Percentiles rank a stretch among this genome's conserved stretches.
Conservation (phyloP, 2,888 invertebrate species). For the Exephanes ischioxanthus region DNA sequence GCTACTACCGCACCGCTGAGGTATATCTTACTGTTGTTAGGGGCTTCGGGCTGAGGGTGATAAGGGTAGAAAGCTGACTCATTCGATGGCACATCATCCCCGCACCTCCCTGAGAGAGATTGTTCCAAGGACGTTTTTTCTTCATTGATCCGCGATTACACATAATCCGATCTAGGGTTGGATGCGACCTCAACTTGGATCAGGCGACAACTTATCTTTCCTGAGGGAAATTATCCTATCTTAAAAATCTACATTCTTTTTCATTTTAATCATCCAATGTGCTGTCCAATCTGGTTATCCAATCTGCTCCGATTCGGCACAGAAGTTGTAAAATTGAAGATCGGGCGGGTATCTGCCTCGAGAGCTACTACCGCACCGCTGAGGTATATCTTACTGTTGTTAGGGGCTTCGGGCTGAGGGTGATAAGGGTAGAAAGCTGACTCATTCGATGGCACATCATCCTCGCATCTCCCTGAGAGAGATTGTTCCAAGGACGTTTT, state of each 20-base stretch:
- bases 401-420: conserved; percentile 47
- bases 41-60: conserved; percentile 42
- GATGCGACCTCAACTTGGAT: neutral
- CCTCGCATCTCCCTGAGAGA: neutral
- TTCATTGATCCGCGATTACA: conserved; percentile 9
- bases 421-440: conserved; percentile 31
- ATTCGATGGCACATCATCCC: conserved; percentile 16
- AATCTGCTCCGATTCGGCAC: too few species aligned
- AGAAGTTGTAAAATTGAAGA: too few species aligned
- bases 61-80: conserved; percentile 46
- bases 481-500: conserved; percentile 11
- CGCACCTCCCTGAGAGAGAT: neutral
- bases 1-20: conserved; percentile 37
- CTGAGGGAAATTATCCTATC: too few species aligned
- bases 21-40: conserved; percentile 41
- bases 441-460: conserved; percentile 41
- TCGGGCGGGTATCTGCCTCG: conserved; percentile 58
- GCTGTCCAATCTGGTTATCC: too few species aligned
- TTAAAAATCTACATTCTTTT: too few species aligned
- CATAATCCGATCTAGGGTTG: neutral
- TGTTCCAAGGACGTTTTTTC: conserved; percentile 18
- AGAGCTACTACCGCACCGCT: conserved; percentile 38
- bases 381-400: conserved; percentile 37
- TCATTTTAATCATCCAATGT: too few species aligned
- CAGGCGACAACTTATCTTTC: too few species aligned